Evolutionary conservation across 2,797 vertebrate genomes (phyloP), one percentile per base, ranked within the genome.

Genomic region (Acanthopagrus latus): DNA sequence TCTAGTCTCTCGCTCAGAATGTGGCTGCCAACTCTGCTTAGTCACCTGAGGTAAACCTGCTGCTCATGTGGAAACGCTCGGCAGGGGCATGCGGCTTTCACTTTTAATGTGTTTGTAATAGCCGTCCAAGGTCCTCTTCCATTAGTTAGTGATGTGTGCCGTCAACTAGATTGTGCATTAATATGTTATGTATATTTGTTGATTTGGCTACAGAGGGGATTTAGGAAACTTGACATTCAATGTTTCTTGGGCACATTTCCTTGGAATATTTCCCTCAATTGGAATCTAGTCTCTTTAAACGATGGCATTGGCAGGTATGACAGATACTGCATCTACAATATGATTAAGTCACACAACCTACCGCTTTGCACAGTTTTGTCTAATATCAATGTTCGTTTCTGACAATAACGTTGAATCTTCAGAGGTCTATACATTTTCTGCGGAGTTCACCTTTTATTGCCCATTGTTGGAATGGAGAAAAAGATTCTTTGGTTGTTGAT

Each of bases 31-130:
- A 13, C 63, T 67, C 2, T 2, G 63, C 33, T 76, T 57, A 63
- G 68, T 63, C 57, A 66, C 67, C 63, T 65, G 65, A 60, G 52
- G 17, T 56, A 17, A 64, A 47, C 54, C 55, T 56, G 51, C n/a
- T 46, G 44, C 38, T 71, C 64, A 41, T 56, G 46, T 11, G 12
- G 20, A 68, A 25, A 75, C 12, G 44, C n/a, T 21, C 16, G 16
- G 23, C 3, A n/a, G 10, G 17, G 4, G 20, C 17, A 14, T 13
- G 29, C 33, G 25, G 44, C 27, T 25, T 59, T 59, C 57, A 41
- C 57, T 12, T 21, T 47, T 33, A 18, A 5, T 64, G 10, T 38
- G 11, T 50, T 41, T 14, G 18, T 1, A 46, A 62, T 11, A 7
- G 13, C 29, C n/a, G 9, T 9, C 25, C 17, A n/a, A 60, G 69